These are phyloP conservation scores for Acrobasis consociella DNA, from an alignment of 2,888 invertebrate species.

Conservation along the genomic window DNA sequence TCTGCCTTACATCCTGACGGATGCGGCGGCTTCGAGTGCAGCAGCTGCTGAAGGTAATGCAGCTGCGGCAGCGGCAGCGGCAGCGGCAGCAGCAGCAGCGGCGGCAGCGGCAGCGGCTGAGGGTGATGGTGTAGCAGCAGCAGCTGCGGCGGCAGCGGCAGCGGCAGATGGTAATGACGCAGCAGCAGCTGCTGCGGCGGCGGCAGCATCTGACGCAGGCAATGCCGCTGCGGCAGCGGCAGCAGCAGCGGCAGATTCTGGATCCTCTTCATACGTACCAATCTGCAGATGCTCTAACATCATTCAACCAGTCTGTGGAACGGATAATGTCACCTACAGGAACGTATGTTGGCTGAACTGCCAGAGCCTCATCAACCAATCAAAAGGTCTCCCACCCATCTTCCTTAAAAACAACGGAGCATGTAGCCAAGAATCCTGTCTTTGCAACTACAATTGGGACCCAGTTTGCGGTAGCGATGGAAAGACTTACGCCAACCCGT, in stretches of 20 bases:
- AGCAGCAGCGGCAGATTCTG: not conserved
- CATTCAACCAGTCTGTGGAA: conserved; percentile 43
- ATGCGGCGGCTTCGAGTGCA: not conserved
- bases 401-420: not conserved
- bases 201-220: not conserved
- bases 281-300: not conserved
- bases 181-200: not conserved
- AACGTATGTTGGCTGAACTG: conserved; percentile 49
- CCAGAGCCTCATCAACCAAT: conserved; percentile 30
- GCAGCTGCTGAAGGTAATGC: not conserved
- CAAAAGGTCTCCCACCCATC: conserved; percentile 29
- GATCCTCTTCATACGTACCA: not conserved
- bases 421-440: conserved; percentile 30
- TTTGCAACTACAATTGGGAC: conserved; percentile 26
- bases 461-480: conserved; percentile 51
- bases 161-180: not conserved
- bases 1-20: not conserved
- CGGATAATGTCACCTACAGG: conserved; percentile 46
- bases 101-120: not conserved
- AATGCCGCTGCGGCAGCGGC: not conserved
- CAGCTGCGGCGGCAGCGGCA: not conserved
- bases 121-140: not conserved
- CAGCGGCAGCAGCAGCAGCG: not conserved
- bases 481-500: conserved; percentile 45
- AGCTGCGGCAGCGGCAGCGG: not conserved